These are phyloP conservation scores for Calliopum simillimum DNA, from an alignment of 2,888 invertebrate genomes.

Conservation along the genomic window DNA sequence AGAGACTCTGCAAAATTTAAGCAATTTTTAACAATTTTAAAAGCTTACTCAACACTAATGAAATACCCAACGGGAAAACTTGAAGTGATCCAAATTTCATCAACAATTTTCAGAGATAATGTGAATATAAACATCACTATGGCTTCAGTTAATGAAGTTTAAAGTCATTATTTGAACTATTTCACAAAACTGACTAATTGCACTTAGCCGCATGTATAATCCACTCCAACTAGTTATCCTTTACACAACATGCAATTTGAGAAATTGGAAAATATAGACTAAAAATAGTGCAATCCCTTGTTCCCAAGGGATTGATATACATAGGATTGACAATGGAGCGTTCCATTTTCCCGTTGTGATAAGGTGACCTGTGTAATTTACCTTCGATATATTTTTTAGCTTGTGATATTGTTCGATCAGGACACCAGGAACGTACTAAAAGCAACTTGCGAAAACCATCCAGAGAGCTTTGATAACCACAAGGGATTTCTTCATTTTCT, in stretches of 20 bases:
- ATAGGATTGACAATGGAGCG: too few species aligned
- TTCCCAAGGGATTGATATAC: too few species aligned
- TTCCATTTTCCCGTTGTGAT: too few species aligned
- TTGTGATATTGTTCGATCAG: slow-evolving; percentile 93
- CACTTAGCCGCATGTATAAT: too few species aligned
- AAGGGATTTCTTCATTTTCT: slow-evolving; percentile 90
- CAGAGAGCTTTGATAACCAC: slow-evolving; percentile 85
- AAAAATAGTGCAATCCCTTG: not conserved
- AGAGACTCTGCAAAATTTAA: slow-evolving; percentile 74
- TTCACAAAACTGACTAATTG: too few species aligned
- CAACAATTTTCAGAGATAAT: too few species aligned
- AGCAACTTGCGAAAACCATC: slow-evolving; percentile 91
- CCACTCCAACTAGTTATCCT: too few species aligned
- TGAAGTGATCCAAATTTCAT: too few species aligned
- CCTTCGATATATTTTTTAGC: slow-evolving; percentile 91
- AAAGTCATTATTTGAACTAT: too few species aligned
- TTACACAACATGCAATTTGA: too few species aligned
- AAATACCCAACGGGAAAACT: not conserved
- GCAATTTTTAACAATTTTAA: not conserved
- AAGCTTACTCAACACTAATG: not conserved
- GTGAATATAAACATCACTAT: too few species aligned
- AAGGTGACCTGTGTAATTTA: slow-evolving; percentile 54
- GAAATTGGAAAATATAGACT: not conserved
- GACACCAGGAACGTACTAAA: slow-evolving; percentile 93
- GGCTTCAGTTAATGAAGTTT: too few species aligned